Evolutionary conservation across 2,888 invertebrate species (phyloP), one percentile per base, ranked within the genome.

Genomic region (Orgyia antiqua): DNA sequence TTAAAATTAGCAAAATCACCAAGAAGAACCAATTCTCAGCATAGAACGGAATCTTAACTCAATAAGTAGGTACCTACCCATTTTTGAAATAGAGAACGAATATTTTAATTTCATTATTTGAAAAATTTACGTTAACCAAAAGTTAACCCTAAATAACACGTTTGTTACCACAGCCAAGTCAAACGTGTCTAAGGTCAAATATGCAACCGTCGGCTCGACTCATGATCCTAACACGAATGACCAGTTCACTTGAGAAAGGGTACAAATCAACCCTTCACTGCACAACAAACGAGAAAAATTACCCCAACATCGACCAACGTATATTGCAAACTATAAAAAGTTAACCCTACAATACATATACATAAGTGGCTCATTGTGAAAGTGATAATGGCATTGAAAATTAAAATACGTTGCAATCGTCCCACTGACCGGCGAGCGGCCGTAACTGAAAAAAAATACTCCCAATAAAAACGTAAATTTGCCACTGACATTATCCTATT

Each of bases 381-480:
- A 80, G 79, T 78, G 84, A 72, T 84, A 84, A 86, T 84, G 84
- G 79, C 84, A 86, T 82, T 86, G 86, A 79, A 76, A 82, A 80
- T 83, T 82, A 83, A 80, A 82, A 70, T 60, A 64, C 80, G 67
- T 77, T 83, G 79, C 80, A 70, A 61, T 62, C 75, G 75, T 68
- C 63, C 82, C 82, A 82, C 72, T 84, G 83, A 83, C 82, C 74
- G 73, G 68, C 64, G 60, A 53, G 53, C 65, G 64, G 65, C 64
- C 72, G 74, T 60, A 59, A 65, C 68, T 57, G 61, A 70, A 79
- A 80, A 77, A 51, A 83, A 82, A 71, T 74, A 56, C 70, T 71
- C 71, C 77, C 79, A 83, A 84, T 84, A 84, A 84, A 84, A 83
- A 86, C 77, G 82, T 79, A 71, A 83, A 84, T 84, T 80, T 72